Percentiles rank a stretch among this genome's conserved stretches.
These are phyloP conservation scores for Auanema freiburgensis DNA, from an alignment of 2,888 invertebrate species.

Conservation along the genomic window DNA sequence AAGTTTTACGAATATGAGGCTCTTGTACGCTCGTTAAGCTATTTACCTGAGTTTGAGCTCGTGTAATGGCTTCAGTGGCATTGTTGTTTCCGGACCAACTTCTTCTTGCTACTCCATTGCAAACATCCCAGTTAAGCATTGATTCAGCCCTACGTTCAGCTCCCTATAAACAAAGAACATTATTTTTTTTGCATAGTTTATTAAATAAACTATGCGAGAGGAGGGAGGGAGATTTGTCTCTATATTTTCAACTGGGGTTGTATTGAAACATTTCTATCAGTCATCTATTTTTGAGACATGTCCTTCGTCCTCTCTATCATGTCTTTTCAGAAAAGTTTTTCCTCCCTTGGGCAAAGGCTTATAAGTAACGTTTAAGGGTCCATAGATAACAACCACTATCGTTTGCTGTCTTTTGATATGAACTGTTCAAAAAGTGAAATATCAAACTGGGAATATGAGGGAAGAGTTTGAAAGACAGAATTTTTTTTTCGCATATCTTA, in stretches of 20 bases:
- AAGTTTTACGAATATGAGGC: neutral
- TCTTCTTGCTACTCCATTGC: constrained; percentile 70
- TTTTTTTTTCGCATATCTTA: neutral
- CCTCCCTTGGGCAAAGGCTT: too few species aligned
- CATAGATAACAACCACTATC: too few species aligned
- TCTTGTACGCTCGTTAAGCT: neutral
- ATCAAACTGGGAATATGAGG: too few species aligned
- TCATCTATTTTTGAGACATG: too few species aligned
- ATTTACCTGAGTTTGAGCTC: constrained; percentile 66
- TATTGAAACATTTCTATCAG: too few species aligned
- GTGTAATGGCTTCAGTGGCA: constrained; percentile 69
- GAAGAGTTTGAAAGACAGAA: too few species aligned
- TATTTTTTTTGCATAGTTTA: neutral
- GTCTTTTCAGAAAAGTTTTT: too few species aligned
- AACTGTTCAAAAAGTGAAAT: too few species aligned
- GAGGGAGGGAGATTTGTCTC: neutral
- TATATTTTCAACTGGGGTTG: neutral
- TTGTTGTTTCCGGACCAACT: constrained; percentile 71
- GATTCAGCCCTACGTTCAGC: constrained; percentile 67
- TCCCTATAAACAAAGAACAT: constrained; percentile 59
- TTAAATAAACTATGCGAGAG: neutral
- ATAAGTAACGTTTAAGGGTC: too few species aligned
- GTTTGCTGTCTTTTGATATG: too few species aligned
- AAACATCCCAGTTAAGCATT: constrained; percentile 72
- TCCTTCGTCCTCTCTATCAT: too few species aligned